These are phyloP conservation scores for Morone saxatilis DNA, from an alignment of 2,113 vertebrate genomes.

Conservation along the genomic window DNA sequence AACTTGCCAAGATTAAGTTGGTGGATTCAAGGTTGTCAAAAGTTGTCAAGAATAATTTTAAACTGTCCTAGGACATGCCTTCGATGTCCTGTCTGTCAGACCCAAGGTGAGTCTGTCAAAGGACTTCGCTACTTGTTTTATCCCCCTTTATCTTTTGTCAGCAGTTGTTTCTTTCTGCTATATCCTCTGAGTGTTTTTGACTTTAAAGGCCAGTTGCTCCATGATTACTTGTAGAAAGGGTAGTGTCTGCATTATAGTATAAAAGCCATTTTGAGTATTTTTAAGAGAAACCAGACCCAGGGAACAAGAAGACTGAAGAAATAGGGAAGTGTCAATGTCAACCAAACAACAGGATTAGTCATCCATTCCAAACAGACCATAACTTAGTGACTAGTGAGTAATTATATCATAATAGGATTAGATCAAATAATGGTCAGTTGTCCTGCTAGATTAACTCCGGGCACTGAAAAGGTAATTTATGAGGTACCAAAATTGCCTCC, in stretches of 20 bases:
- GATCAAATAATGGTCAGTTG: neutral
- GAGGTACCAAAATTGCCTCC: neutral
- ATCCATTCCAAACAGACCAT: neutral
- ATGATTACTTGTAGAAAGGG: neutral
- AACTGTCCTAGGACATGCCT: conserved; percentile 12
- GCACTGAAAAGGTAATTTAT: neutral
- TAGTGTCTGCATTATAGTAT: conserved; percentile 19
- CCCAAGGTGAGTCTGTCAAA: conserved; percentile 41
- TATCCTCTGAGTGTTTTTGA: conserved; percentile 38
- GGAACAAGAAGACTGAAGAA: neutral
- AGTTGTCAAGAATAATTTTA: conserved; percentile 26
- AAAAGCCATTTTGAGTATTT: conserved; percentile 15
- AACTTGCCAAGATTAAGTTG: conserved; percentile 15
- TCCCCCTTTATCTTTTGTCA: conserved; percentile 39
- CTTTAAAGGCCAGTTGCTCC: conserved; percentile 38
- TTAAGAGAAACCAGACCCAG: neutral
- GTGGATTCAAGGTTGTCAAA: conserved; percentile 19
- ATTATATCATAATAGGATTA: neutral
- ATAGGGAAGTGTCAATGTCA: neutral
- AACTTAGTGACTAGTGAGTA: neutral
- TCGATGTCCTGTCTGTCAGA: conserved; percentile 28
- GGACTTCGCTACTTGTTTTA: conserved; percentile 36
- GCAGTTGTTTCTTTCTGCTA: conserved; percentile 33
- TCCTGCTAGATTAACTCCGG: neutral
- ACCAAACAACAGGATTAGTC: neutral